Conservation (phyloP, 2,888 invertebrate genomes). For the Gymnoscelis rufifasciata region DNA sequence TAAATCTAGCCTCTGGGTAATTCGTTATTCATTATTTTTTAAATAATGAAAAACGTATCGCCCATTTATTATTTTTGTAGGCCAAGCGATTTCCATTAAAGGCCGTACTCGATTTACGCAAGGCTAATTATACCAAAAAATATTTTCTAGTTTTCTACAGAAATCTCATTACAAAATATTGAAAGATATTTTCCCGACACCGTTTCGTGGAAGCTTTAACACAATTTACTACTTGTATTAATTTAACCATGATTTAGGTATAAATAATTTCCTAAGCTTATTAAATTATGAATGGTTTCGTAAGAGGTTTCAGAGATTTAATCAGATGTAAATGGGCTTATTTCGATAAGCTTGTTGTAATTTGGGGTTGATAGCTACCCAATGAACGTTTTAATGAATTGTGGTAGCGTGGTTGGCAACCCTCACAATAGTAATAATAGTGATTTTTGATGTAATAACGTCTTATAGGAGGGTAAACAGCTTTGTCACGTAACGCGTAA, state of each 20-base stretch:
- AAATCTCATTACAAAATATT: not conserved
- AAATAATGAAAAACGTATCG: no score
- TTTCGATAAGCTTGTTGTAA: conserved; percentile 13
- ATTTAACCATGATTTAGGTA: conserved; percentile 5
- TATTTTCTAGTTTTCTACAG: not conserved
- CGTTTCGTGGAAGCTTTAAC: conserved; percentile 4
- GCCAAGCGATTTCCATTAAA: no score
- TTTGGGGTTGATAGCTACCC: conserved; percentile 1
- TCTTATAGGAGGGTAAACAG: no score
- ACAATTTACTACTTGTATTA: conserved; percentile 6
- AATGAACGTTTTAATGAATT: conserved; percentile 2
- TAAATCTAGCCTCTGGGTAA: no score
- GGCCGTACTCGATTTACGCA: no score
- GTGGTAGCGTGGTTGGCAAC: not conserved
- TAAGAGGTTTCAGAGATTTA: conserved; percentile 13
- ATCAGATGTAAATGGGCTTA: conserved; percentile 15
- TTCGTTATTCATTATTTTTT: no score
- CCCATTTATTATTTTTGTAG: no score
- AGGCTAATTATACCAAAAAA: not conserved
- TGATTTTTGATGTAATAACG: no score
- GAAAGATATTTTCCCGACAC: not conserved
- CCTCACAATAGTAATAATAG: no score
- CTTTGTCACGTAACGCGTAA: no score
- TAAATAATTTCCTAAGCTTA: conserved; percentile 15
- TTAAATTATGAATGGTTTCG: conserved; percentile 19